Evolutionary conservation across 2,113 vertebrate species (phyloP), one percentile per base, ranked within the genome.

Genomic region (Gallinago undulata): DNA sequence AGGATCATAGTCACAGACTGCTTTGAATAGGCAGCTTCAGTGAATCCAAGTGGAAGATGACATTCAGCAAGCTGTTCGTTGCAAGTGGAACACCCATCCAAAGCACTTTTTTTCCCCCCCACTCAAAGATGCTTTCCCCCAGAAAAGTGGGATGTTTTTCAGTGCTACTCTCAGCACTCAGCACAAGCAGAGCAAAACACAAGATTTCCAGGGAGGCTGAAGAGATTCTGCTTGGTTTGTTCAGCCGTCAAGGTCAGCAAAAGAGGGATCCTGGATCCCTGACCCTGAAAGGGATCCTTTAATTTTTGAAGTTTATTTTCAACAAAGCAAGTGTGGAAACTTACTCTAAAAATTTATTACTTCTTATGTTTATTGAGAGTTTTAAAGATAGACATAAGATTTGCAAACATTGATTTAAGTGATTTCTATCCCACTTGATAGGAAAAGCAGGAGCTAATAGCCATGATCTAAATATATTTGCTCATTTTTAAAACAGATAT

Each of bases 61-160:
- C 92, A 86, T 86, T 93, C 70, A 25, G 77, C 90, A 96, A 95
- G 78, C 90, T 96, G 89, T 91, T 95, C 67, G 80, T 50, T 84
- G 55, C 50, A 86, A 90, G 67, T 30, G 72, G 87, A 95, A 90
- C 64, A 73, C 18, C 47, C 53, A 82, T 67, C 5, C 5, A 87
- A 72, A 89, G 39, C 69, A n/a, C 25, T n/a, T 68, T 27, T 25
- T 12, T 3, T 1, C 15, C 43, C 69, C 45, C 27, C n/a, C 13
- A n/a, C 33, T 35, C 43, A 62, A n/a, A 84, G 51, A 68, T 31
- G 39, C 19, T 87, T 89, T 76, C 56, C 37, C 15, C 27, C 41
- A 73, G 80, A 92, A 41, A 90, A 87, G 50, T 1, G 16, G 41
- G 56, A 59, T 55, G n/a, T 25, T 84, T 63, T 93, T 75, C 4